Evolutionary conservation across 2,797 vertebrate genomes (phyloP).

Genomic region (Brachyalestes nurse): DNA sequence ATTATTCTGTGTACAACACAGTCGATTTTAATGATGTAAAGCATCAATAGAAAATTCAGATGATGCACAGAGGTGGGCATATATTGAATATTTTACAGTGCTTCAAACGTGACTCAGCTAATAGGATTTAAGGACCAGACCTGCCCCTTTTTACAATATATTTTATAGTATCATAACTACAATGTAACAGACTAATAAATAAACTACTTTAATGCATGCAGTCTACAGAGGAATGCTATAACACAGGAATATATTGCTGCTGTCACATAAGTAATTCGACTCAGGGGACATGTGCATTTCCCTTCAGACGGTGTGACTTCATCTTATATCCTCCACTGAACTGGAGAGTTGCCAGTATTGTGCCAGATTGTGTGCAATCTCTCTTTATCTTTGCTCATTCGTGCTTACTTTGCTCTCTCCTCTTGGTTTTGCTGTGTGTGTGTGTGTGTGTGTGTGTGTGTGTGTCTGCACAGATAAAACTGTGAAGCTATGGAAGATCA

Average conservation of each 20-base stretch:
- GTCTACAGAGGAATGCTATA: background rate
- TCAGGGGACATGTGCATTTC: constrained; percentile 5
- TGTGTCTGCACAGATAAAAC: constrained; percentile 83
- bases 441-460: background rate
- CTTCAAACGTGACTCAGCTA: background rate
- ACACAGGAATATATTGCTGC: constrained; percentile 15
- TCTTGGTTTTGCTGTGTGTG: background rate
- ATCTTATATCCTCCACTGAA: constrained; percentile 44
- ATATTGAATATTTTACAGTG: too few species aligned
- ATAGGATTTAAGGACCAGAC: background rate
- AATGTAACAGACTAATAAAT: background rate
- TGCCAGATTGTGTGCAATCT: constrained; percentile 71
- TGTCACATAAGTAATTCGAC: constrained; percentile 32
- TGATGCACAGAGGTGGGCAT: too few species aligned
- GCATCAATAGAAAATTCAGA: too few species aligned
- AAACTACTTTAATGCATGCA: background rate
- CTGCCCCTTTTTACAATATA: background rate
- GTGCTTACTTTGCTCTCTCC: constrained; percentile 39
- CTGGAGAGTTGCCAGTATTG: constrained; percentile 73
- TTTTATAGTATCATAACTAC: constrained; percentile 4
- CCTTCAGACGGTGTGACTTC: constrained; percentile 38
- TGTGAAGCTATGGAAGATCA: constrained; percentile 99
- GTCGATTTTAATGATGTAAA: too few species aligned
- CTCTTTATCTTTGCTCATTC: constrained; percentile 46
- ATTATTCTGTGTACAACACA: too few species aligned